Percentiles rank a stretch among this genome's conserved stretches.
These are phyloP conservation scores for Rhingia campestris DNA, from an alignment of 2,888 invertebrate species.

Conservation along the genomic window DNA sequence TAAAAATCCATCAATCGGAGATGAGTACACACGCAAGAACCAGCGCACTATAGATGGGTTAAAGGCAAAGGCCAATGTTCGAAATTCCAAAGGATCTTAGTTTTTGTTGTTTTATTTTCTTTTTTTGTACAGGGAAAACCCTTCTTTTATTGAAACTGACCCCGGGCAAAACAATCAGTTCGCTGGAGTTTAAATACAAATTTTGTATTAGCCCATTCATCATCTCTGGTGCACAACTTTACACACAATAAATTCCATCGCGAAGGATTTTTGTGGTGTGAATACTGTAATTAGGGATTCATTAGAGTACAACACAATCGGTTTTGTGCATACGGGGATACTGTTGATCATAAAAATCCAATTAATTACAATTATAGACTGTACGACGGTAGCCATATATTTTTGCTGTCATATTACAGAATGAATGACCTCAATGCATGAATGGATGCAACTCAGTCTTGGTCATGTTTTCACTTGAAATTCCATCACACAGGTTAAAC, in stretches of 20 bases:
- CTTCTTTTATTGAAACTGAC: conserved; percentile 19
- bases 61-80: conserved; percentile 1
- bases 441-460: too few relatives aligned
- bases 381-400: background rate
- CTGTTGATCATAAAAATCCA: conserved; percentile 4
- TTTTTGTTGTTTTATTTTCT: background rate
- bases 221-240: background rate
- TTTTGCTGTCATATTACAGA: background rate
- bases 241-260: background rate
- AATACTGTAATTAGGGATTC: conserved; percentile 23
- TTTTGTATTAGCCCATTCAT: background rate
- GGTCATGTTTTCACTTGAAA: conserved; percentile 41
- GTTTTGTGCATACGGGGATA: background rate
- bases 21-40: conserved; percentile 8
- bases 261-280: conserved; percentile 14
- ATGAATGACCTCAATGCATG: background rate
- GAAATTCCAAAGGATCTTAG: conserved; percentile 31
- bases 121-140: background rate
- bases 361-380: background rate
- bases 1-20: conserved; percentile 53
- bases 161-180: conserved; percentile 33
- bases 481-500: background rate
- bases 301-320: background rate
- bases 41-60: background rate
- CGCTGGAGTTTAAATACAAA: conserved; percentile 16